Base-by-base conservation (phyloP, 2,888 invertebrate species). In the Theretra japonica region DNA sequence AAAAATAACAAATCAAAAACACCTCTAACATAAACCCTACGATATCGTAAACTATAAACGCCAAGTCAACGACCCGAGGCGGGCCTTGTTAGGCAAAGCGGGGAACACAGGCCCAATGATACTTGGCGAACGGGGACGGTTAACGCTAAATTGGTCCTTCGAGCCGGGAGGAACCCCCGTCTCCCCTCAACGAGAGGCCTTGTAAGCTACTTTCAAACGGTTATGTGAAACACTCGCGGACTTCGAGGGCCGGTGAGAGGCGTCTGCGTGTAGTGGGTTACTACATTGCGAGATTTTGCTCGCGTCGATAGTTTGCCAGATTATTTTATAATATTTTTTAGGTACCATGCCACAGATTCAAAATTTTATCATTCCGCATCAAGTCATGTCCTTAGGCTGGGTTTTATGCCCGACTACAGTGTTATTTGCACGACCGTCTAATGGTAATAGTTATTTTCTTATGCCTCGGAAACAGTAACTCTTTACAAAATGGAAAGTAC, bases 31-130 rank as follows among this genome's bases (percentile, higher is more conserved):
- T 19, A n/a, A 50, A 53, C 53, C 4, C 15, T 11, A 50, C 28
- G 70, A 73, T 73, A 76, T 79, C 86, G 86, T 80, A 70, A 48
- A 70, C 70, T 79, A 59, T 82, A 83, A 88, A 75, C 56, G 15
- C 72, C 76, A 81, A 83, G 85, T 83, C 86, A 83, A 85, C 75
- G 86, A 87, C 85, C 85, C 77, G 74, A 72, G 74, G 68, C 74
- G 75, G 56, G 77, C 79, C 86, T 86, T 84, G 87, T 88, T 86
- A 88, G 87, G 82, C 81, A 85, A 86, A 85, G 83, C 79, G 82
- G 80, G 78, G 76, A 80, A 81, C 80, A 78, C 77, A 78, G 79
- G 73, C 70, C 62, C 71, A n/a, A 58, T 76, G 75, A 74, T 75
- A 73, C 77, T 79, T 79, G 75, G 78, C 76, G 81, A 82, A 82